Evolutionary conservation across 2,888 invertebrate species (phyloP), one percentile per base, ranked within the genome.

Genomic region (Plemyria rubiginata): DNA sequence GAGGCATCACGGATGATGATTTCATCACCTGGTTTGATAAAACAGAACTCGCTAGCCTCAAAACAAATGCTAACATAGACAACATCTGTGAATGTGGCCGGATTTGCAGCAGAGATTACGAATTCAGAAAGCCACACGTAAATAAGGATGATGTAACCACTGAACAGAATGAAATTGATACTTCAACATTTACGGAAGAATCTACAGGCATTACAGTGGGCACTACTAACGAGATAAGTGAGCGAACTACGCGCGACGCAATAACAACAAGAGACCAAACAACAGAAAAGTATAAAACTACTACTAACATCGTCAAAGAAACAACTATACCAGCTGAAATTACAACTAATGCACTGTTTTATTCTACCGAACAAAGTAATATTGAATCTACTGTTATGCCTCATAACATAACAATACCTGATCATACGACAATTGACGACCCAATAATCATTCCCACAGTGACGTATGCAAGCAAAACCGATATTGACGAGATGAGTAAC

Each of bases 11-110:
- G 12, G 94, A 94, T 58, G 95, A 95, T 71, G 95, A 95, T 74
- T 90, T 95, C 16, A 94, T 95, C 36, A 95, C 95, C 2, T 95
- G 95, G 95, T 95, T 95, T 72, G 95, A 95, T 45, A 93, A 93
- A 83, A 94, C 94, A 62, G 93, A 91, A 75, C 78, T 90, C 4
- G 89, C 88, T 2, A 93, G 90, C 67, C 84, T 91, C 2, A 89
- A 88, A 72, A 87, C 86, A 2, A 88, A 81, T 36, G 77, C 88
- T 4, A 93, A 85, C 65, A 92, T 93, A 62, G 92, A 93, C 70
- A 90, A 93, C 45, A 90, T 94, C 59, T 94, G 94, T 64, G 93
- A 93, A 71, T 94, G 94, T 70, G 93, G 93, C 9, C 83, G 93
- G 2, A 89, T 90, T 70, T 93, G 93, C 62, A 89, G 90, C 57